Evolutionary conservation across 2,797 vertebrate species (phyloP), one percentile per base, ranked within the genome.

Genomic region (Rhynchonycteris naso): DNA sequence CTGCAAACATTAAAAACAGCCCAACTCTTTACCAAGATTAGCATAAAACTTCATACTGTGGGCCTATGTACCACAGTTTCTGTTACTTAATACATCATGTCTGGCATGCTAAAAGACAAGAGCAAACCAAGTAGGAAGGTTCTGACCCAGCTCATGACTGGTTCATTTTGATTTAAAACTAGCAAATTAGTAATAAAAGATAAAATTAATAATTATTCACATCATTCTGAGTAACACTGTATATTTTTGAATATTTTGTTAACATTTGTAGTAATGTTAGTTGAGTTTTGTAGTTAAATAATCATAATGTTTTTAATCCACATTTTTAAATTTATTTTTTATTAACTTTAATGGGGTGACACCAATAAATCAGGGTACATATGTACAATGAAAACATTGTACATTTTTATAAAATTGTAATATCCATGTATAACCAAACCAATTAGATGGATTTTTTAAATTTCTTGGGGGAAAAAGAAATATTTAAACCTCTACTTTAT

Each of bases 251-350:
- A 61, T 75, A 22, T 88, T 91, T 93, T 74, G 1, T 4, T 83
- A 12, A 68, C 10, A 79, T 56, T 16, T 72, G 18, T 72, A 74
- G 5, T 1, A 54, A 47, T 24, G 5, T 79, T 6, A 82, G 35
- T 7, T n/a, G 30, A 80, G 71, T 91, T 94, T 52, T 91, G 2
- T 54, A 92, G 18, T 68, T 80, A 58, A 94, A 71, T 43, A 75
- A 54, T 4, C 13, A 43, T 19, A 88, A 52, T 61, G 83, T 81
- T 65, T n/a, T 24, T 33, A 78, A 88, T 33, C 7, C 2, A 66
- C 5, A 59, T 47, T 66, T 63, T 52, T 35, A 61, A n/a, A n/a
- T n/a, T n/a, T n/a, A n/a, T n/a, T n/a, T n/a, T n/a, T n/a, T n/a
- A n/a, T n/a, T n/a, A n/a, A n/a, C n/a, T n/a, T n/a, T n/a, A n/a